Percentiles rank a stretch among this genome's conserved stretches.
phyloP scores from a whole-genome alignment of 2,888 invertebrate species.

The Leptinotarsa juncta region DNA sequence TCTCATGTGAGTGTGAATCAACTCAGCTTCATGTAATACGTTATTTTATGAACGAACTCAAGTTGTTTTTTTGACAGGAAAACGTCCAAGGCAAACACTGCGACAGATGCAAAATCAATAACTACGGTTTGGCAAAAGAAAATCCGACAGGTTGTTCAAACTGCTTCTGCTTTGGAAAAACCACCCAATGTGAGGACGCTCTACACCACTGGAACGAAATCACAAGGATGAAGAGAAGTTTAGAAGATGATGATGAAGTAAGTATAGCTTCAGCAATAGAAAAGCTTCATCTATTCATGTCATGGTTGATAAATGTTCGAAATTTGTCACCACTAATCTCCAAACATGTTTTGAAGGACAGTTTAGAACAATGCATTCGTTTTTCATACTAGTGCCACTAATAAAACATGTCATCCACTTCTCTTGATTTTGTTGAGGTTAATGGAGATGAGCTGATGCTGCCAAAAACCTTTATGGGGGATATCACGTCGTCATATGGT shows the following conservation, averaged over 20 bases:
- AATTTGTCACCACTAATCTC: too few species aligned
- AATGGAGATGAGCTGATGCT: conserved; percentile 62
- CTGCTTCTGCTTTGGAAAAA: conserved; percentile 96
- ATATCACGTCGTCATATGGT: conserved; percentile 92
- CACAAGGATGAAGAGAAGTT: conserved; percentile 64
- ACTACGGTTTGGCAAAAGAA: conserved; percentile 84
- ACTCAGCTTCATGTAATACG: neutral
- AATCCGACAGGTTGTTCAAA: conserved; percentile 91
- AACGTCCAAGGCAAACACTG: conserved; percentile 89
- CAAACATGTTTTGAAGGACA: too few species aligned
- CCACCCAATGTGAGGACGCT: conserved; percentile 83
- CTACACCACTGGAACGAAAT: conserved; percentile 86
- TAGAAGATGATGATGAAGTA: conserved; percentile 64
- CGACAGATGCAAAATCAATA: conserved; percentile 83
- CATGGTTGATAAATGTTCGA: too few species aligned
- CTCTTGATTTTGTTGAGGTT: conserved; percentile 24
- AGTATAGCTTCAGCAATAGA: conserved; percentile 27
- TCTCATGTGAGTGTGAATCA: too few species aligned
- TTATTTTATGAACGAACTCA: neutral
- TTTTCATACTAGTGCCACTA: too few species aligned
- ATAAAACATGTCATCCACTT: neutral
- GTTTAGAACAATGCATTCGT: too few species aligned
- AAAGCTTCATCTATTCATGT: too few species aligned
- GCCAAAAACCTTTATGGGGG: conserved; percentile 86
- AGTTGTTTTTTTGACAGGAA: conserved; percentile 67